These are phyloP conservation scores for Melinopterus prodromus DNA, from an alignment of 2,888 invertebrate genomes.

Conservation along the genomic window DNA sequence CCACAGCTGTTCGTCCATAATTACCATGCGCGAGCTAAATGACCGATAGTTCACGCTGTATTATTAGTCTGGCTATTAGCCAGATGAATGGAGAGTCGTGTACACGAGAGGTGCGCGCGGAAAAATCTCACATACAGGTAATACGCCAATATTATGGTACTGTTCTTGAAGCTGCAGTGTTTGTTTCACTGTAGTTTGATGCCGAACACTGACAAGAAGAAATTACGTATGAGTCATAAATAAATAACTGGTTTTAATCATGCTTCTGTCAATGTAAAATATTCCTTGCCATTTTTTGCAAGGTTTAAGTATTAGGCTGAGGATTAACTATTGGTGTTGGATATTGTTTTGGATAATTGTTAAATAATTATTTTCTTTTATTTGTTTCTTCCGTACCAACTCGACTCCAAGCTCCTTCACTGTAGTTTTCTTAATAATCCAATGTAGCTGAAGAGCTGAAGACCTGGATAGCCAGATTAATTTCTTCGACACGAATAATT, in stretches of 20 bases:
- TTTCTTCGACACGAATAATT: no score
- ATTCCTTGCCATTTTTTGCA: no score
- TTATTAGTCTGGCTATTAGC: not conserved
- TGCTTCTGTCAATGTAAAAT: not conserved
- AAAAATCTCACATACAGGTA: not conserved
- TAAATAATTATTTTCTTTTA: no score
- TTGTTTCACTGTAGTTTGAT: not conserved
- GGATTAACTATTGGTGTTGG: no score
- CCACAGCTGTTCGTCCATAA: constrained; percentile 4
- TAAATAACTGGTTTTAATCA: not conserved
- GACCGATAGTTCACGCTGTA: not conserved
- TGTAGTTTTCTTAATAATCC: no score
- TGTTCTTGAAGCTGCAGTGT: not conserved
- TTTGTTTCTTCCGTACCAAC: no score
- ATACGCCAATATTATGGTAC: not conserved
- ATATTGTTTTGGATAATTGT: no score
- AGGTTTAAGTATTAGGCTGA: no score
- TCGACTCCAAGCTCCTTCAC: no score
- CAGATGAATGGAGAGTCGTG: not conserved
- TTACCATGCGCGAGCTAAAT: not conserved
- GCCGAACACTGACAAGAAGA: not conserved
- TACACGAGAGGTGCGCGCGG: not conserved
- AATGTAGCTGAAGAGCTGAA: no score
- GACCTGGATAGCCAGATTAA: no score
- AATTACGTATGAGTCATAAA: not conserved